phyloP scores from a whole-genome alignment of 1,140 invertebrate species.

The Leptopilina clavipes region DNA sequence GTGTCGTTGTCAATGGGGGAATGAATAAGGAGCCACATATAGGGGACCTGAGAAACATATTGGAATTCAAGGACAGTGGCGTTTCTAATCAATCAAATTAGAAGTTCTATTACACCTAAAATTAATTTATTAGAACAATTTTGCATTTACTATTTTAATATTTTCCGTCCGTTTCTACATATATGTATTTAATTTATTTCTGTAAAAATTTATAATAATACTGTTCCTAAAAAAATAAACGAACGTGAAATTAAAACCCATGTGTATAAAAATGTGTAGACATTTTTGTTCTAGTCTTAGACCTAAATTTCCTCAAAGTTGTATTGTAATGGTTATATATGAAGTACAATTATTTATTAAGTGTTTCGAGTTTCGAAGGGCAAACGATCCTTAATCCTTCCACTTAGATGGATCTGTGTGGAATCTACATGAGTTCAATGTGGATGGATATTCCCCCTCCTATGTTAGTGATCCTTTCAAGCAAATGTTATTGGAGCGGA shows the following conservation, averaged over 20 bases:
- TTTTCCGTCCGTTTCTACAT: no score
- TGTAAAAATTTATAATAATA: no score
- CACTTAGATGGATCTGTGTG: conserved; percentile 28
- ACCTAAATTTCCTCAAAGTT: no score
- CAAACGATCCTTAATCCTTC: conserved; percentile 31
- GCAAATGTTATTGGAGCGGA: conserved; percentile 27
- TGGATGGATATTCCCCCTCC: neutral
- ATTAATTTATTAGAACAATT: neutral
- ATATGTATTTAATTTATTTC: no score
- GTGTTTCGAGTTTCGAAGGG: conserved; percentile 37
- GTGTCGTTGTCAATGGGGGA: conserved; percentile 26
- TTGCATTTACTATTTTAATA: neutral
- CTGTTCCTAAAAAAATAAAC: no score
- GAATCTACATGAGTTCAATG: neutral
- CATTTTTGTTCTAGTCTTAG: no score
- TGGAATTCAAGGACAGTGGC: conserved; percentile 22
- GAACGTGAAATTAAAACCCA: no score
- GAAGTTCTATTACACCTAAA: no score
- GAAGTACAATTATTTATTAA: neutral
- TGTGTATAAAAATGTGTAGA: no score
- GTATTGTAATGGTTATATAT: neutral
- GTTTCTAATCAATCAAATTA: neutral
- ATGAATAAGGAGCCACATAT: conserved; percentile 24
- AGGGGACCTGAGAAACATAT: conserved; percentile 21
- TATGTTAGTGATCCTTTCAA: conserved; percentile 36